phyloP scores from a whole-genome alignment of 2,888 invertebrate genomes.

The Drosophila austrosaltans region DNA sequence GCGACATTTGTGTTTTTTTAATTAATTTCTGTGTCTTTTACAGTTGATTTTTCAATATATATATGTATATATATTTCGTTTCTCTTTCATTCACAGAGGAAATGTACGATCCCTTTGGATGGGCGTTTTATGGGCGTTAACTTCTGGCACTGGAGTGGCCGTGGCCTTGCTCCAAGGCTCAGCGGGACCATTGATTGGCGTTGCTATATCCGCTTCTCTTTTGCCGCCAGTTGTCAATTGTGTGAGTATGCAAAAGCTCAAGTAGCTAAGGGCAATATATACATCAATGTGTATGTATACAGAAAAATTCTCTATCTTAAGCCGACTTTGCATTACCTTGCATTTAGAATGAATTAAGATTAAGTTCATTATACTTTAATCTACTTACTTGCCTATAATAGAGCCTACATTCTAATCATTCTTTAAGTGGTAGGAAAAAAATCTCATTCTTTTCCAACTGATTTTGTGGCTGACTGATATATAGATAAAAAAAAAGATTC shows the following conservation, averaged over 20 bases:
- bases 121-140: conserved; percentile 90
- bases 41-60: conserved; percentile 54
- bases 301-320: neutral
- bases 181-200: conserved; percentile 92
- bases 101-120: conserved; percentile 90
- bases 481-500: too few relatives aligned
- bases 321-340: neutral
- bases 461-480: too few relatives aligned
- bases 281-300: neutral
- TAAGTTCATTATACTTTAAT: too few relatives aligned
- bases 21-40: conserved; percentile 33
- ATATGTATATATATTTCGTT: conserved; percentile 44
- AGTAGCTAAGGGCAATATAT: neutral
- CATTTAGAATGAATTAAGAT: too few relatives aligned
- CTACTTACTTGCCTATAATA: too few relatives aligned
- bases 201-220: conserved; percentile 94
- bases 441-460: too few relatives aligned
- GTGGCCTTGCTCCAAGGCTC: conserved; percentile 93
- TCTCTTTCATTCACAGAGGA: conserved; percentile 84
- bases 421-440: too few relatives aligned
- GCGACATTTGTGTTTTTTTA: conserved; percentile 23
- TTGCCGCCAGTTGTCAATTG: conserved; percentile 94
- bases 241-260: conserved; percentile 84
- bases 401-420: too few relatives aligned
- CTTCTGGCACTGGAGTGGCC: conserved; percentile 92